Conservation (phyloP, 2,113 vertebrate genomes). For the Psammodynastes pulverulentus region DNA sequence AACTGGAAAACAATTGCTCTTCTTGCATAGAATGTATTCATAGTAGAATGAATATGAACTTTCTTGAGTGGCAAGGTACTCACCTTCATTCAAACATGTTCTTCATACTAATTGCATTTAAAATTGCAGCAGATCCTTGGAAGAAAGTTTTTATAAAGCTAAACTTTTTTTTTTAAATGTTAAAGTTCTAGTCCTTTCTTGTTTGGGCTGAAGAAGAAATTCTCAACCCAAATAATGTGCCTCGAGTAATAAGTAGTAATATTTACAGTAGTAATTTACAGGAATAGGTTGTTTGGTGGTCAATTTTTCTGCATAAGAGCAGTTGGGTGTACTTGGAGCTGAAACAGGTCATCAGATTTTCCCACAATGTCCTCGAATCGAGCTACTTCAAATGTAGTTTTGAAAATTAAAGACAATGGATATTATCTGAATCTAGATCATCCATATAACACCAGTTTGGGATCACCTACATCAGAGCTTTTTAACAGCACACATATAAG, state of each 20-base stretch:
- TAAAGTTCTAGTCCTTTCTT: background rate
- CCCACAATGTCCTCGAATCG: background rate
- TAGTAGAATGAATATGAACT: conserved; percentile 28
- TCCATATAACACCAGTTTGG: background rate
- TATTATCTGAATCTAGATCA: background rate
- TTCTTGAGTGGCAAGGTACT: conserved; percentile 6
- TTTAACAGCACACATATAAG: background rate
- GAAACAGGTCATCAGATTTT: too few species aligned
- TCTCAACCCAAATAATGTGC: background rate
- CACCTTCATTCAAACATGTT: background rate
- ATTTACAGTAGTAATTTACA: too few species aligned
- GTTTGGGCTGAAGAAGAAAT: background rate
- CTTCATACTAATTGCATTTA: conserved; percentile 21
- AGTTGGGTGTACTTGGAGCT: background rate
- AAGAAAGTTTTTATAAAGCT: background rate
- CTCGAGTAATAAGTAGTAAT: background rate
- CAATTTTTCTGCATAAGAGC: background rate
- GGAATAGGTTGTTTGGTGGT: background rate
- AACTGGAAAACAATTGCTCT: conserved; percentile 29
- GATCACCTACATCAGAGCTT: background rate
- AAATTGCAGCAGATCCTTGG: background rate
- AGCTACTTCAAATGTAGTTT: background rate
- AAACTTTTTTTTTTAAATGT: background rate
- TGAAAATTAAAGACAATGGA: background rate
- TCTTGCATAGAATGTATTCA: conserved; percentile 8